Conservation (phyloP, 2,888 invertebrate genomes). For the Macrophya alboannulata region DNA sequence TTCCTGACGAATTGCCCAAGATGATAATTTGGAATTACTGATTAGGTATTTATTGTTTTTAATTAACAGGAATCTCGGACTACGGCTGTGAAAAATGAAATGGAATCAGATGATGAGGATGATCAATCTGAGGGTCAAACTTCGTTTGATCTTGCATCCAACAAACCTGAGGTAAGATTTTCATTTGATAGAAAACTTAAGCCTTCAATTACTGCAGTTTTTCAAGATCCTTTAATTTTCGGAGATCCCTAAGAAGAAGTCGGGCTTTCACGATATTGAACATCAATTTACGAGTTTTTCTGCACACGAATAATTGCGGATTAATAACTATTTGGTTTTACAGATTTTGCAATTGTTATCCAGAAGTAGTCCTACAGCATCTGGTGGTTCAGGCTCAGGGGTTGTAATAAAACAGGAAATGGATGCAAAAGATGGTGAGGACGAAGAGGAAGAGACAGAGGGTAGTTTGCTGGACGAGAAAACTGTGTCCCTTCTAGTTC, state of each 20-base stretch:
- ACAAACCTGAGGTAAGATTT: constrained; percentile 72
- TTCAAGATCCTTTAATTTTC: too few relatives aligned
- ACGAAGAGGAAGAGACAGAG: constrained; percentile 67
- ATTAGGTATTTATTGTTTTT: not conserved
- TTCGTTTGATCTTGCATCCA: constrained; percentile 79
- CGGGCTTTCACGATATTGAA: constrained; percentile 62
- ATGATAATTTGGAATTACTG: not conserved
- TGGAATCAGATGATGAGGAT: constrained; percentile 72
- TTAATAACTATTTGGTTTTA: constrained; percentile 48
- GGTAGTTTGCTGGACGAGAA: constrained; percentile 71
- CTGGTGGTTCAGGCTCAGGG: constrained; percentile 64
- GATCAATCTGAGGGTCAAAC: constrained; percentile 71
- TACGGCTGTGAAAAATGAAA: constrained; percentile 69
- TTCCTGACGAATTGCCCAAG: not conserved
- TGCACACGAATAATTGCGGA: constrained; percentile 8
- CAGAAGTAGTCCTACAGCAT: constrained; percentile 45
- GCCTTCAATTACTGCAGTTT: not conserved
- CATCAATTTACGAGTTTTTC: not conserved
- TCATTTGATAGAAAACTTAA: constrained; percentile 47
- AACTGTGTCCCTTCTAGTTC: constrained; percentile 80
- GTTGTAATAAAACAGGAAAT: constrained; percentile 68
- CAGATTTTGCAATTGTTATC: constrained; percentile 69
- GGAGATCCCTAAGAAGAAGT: constrained; percentile 35
- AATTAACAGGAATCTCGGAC: constrained; percentile 16
- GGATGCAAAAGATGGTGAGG: constrained; percentile 70